Evolutionary conservation across 2,888 invertebrate species (phyloP), one percentile per base, ranked within the genome.

Genomic region (Synergus japonicus): DNA sequence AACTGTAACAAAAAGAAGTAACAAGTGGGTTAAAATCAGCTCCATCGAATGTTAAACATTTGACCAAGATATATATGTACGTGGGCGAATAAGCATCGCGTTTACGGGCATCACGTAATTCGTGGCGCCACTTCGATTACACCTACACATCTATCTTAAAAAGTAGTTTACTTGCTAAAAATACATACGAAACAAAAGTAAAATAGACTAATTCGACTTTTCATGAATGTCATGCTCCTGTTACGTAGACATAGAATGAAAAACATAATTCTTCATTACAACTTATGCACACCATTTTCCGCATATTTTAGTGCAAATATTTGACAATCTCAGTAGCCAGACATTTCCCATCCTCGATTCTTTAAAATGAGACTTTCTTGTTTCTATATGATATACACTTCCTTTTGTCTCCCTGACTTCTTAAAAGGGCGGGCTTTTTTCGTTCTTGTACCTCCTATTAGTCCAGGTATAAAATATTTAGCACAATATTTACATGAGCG

Each of bases 101-200:
- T 69, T 69, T 69, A 69, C 69, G 22, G 69, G 46, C 46, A 67
- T 44, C 67, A 22, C 69, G 13, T 69, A 69, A 69, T 69, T 69
- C 69, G 29, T 69, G 69, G 46, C 69, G 69, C 69, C 46, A 69
- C 22, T 49, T 69, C 66, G 44, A 41, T 10, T 66, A 66, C 66
- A 13, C 66, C 66, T 4, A 66, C 66, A 41, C 66, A 22, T 63
- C 1, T 18, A 44, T 66, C 8, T 18, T n/a, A 66, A 66, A 66
- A 66, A 66, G 9, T 10, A 43, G 43, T 66, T 18, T n/a, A 66
- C 43, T 43, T 66, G n/a, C 44, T 44, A n/a, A 66, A 66, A 66
- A 66, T 66, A n/a, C 18, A 18, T 8, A 1, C 22, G 44, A 66
- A 43, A 44, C 44, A 66, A 66, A 66, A 66, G 18, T 12, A 66